Evolutionary conservation across 1,140 invertebrate genomes (phyloP).

Genomic region (Epicauta chinensis): DNA sequence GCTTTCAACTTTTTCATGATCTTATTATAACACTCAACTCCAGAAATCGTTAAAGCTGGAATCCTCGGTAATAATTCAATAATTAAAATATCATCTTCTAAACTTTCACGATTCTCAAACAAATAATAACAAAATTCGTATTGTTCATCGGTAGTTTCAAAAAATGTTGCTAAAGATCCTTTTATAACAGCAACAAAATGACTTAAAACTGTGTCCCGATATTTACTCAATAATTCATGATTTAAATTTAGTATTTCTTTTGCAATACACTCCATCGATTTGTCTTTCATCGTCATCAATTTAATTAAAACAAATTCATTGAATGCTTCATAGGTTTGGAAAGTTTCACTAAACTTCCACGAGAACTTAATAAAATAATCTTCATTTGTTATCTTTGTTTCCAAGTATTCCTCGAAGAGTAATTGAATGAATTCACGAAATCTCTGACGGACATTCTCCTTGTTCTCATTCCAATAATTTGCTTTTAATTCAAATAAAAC

Average conservation of each 20-base stretch:
- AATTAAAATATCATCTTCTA: conserved; percentile 2
- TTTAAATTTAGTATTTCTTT: neutral
- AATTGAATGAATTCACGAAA: neutral
- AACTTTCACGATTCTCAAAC: neutral
- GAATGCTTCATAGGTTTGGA: conserved; percentile 1
- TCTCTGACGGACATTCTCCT: neutral
- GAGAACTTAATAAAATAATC: neutral
- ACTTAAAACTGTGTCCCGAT: neutral
- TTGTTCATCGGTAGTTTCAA: neutral
- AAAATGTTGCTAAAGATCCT: neutral
- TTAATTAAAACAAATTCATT: neutral
- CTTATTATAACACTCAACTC: no score
- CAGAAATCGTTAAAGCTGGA: no score
- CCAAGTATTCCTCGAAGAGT: neutral
- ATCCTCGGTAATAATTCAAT: conserved; percentile 4
- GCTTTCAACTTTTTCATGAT: no score
- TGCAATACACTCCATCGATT: neutral
- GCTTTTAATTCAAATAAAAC: neutral
- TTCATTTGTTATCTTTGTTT: neutral
- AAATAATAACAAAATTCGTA: conserved; percentile 3
- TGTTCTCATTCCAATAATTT: neutral
- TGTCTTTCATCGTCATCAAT: neutral
- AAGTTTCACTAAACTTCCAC: neutral
- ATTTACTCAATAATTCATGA: neutral
- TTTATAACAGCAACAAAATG: neutral